Base-by-base conservation (phyloP, 1,140 invertebrate genomes). In the Musca domestica region DNA sequence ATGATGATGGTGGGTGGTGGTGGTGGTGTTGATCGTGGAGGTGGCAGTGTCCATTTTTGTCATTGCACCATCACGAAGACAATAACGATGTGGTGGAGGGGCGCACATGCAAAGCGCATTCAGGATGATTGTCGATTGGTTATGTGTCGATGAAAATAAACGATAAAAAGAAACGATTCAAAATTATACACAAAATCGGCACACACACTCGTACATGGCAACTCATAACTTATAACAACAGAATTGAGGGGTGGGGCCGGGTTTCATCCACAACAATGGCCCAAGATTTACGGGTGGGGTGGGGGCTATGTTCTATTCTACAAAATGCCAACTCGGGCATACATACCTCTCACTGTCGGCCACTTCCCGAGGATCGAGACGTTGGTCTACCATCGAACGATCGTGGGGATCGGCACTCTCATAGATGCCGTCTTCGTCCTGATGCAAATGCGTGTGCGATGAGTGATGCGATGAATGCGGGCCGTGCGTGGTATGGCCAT, bases 331-430 rank as follows among this genome's bases (percentile, higher is more conserved):
- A 10, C 22, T 10, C 3, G 49, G 49, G 65, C 47, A 30, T 64
- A 77, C 83, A 84, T 89, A 93, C 92, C 92, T 93, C 87, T 92
- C 92, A 83, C 91, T 92, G 82, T 93, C 92, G 74, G 90, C 91
- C 64, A 90, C 91, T 82, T 92, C 91, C 68, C 90, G 84, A 66
- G 89, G 83, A 83, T 81, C 83, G 74, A 83, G 83, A 82, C 73
- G 85, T 77, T 82, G 83, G 66, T 82, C 80, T 47, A 77, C 85
- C 71, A 81, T 84, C 22, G 72, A 74, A 79, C 88, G 85, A 75
- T 90, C 89, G 79, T 89, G 88, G 69, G 79, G 80, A 83, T 93
- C 91, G 71, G 91, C 91, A 74, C 89, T 91, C 84, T 93, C 91
- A 81, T 93, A 93, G 73, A 93, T 91, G 78, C 91, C 90, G 82